Percentiles rank a stretch among this genome's conserved stretches.
These are phyloP conservation scores for Haliclystus octoradiatus DNA, from an alignment of 30 jellyfish, hydroid and myxozoan genomes.

Conservation along the genomic window DNA sequence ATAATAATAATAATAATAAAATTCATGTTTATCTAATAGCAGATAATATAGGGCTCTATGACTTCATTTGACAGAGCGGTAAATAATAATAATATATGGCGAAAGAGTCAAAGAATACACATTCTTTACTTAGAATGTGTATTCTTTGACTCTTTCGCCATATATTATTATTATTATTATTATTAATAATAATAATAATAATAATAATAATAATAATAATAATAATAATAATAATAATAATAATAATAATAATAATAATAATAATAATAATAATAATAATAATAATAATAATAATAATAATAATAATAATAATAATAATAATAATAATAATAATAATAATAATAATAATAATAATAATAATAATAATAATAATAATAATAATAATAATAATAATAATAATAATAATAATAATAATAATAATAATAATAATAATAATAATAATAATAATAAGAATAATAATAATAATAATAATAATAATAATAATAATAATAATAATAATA, in stretches of 20 bases:
- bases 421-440: no score
- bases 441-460: no score
- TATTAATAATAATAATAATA: neutral
- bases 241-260: constrained; percentile 2
- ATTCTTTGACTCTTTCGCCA: no score
- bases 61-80: no score
- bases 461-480: neutral
- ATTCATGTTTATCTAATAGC: no score
- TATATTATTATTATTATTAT: no score
- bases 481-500: constrained; percentile 1
- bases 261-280: constrained; percentile 2
- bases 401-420: neutral
- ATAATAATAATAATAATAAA: no score
- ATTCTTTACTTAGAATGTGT: no score
- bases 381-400: neutral
- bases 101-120: no score
- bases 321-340: neutral
- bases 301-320: constrained; percentile 1
- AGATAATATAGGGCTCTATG: no score
- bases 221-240: neutral
- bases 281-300: constrained; percentile 2
- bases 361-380: neutral
- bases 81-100: no score
- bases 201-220: neutral
- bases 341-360: neutral